These are phyloP conservation scores for Dasysyrphus tricinctus DNA, from an alignment of 2,888 invertebrate species.

Conservation along the genomic window DNA sequence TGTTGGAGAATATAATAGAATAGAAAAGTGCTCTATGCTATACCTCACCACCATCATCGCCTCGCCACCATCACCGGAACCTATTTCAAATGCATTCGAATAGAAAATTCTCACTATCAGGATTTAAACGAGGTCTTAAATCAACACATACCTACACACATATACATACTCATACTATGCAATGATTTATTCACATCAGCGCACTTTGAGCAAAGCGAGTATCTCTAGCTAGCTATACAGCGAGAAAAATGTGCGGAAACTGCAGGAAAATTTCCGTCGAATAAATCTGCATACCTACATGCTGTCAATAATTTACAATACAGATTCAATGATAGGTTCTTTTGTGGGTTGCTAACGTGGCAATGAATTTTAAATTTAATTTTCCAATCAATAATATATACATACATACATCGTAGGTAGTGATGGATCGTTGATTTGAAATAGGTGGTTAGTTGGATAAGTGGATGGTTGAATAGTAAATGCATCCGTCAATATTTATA, in stretches of 20 bases:
- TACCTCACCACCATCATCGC: no score
- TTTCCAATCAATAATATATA: constrained; percentile 19
- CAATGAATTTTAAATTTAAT: constrained; percentile 56
- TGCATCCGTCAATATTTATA: constrained; percentile 23
- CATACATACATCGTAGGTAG: background rate
- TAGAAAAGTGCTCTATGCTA: constrained; percentile 21
- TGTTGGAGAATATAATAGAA: background rate
- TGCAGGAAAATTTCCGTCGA: constrained; percentile 50
- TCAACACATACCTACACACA: constrained; percentile 56
- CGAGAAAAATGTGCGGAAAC: constrained; percentile 42
- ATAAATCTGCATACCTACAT: constrained; percentile 68
- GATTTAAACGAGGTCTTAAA: constrained; percentile 67
- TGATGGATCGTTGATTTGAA: constrained; percentile 38
- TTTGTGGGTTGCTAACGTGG: constrained; percentile 40
- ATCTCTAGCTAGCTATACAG: no score
- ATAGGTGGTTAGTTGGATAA: constrained; percentile 48
- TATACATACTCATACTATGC: background rate
- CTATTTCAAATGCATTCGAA: constrained; percentile 67
- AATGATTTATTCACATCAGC: constrained; percentile 70
- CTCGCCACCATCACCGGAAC: constrained; percentile 47
- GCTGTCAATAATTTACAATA: constrained; percentile 70
- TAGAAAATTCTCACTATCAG: constrained; percentile 72
- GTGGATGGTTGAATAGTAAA: constrained; percentile 24
- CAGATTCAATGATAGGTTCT: constrained; percentile 61
- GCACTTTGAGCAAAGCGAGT: constrained; percentile 30